These are phyloP conservation scores for Percina caprodes DNA, from an alignment of 2,113 vertebrate species.

Conservation along the genomic window DNA sequence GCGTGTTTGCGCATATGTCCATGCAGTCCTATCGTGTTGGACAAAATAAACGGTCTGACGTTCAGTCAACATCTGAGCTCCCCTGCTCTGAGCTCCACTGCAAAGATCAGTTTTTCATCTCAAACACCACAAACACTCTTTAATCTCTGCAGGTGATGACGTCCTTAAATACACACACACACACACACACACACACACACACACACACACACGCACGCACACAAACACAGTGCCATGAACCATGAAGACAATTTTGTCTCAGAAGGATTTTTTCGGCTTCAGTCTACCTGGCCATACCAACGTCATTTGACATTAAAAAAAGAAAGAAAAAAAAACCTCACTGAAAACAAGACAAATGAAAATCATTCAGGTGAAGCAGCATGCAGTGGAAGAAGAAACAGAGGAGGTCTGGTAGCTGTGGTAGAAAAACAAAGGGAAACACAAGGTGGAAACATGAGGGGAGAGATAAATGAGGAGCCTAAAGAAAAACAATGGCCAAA, in stretches of 20 bases:
- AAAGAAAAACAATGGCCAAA: conserved; percentile 49
- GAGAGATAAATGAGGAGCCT: conserved; percentile 39
- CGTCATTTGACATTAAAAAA: conserved; percentile 43
- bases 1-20: conserved; percentile 4
- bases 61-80: conserved; percentile 39
- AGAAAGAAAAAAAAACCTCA: background rate
- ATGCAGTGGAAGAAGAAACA: conserved; percentile 11
- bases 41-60: conserved; percentile 33
- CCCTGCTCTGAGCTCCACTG: conserved; percentile 20
- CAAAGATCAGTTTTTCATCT: conserved; percentile 21
- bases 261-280: conserved; percentile 1
- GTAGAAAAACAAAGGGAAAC: conserved; percentile 13
- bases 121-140: conserved; percentile 18
- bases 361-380: conserved; percentile 37
- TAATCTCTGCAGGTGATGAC: conserved; percentile 8
- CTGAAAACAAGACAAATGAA: conserved; percentile 21
- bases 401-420: background rate
- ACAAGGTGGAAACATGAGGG: conserved; percentile 1
- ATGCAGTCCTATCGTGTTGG: background rate
- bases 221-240: background rate
- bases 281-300: background rate
- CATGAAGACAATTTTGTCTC: background rate
- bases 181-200: background rate
- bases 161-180: background rate
- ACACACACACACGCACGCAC: background rate